These are phyloP conservation scores for Laticauda colubrina DNA, from an alignment of 2,113 vertebrate species.

Conservation along the genomic window DNA sequence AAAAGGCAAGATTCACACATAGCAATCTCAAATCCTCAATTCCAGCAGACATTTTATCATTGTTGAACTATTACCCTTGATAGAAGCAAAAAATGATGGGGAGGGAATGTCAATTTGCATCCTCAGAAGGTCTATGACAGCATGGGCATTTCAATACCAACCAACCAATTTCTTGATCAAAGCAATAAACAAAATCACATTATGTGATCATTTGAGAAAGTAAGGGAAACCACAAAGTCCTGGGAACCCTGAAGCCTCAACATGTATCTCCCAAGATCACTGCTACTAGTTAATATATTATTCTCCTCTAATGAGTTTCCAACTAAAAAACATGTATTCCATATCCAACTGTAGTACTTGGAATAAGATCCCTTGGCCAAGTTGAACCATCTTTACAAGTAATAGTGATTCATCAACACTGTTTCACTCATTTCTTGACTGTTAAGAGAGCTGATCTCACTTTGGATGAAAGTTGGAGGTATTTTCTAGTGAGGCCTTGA, in stretches of 20 bases:
- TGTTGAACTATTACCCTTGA: background rate
- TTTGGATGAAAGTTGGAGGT: background rate
- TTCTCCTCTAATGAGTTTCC: background rate
- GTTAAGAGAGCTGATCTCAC: background rate
- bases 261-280: background rate
- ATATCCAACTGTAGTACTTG: background rate
- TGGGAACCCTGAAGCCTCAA: background rate
- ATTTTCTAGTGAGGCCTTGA: background rate
- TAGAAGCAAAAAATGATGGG: background rate
- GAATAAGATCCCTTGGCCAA: background rate
- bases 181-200: background rate
- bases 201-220: background rate
- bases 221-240: background rate
- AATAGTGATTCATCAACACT: background rate
- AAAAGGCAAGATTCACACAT: background rate
- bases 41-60: background rate
- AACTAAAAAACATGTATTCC: background rate
- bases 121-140: background rate
- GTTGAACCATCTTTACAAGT: background rate
- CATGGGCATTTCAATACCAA: background rate
- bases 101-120: background rate
- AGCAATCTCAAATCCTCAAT: background rate
- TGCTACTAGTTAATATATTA: background rate
- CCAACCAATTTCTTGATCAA: background rate
- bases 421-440: background rate